Evolutionary conservation across 2,888 invertebrate genomes (phyloP).

Genomic region (Chrysolina americana): DNA sequence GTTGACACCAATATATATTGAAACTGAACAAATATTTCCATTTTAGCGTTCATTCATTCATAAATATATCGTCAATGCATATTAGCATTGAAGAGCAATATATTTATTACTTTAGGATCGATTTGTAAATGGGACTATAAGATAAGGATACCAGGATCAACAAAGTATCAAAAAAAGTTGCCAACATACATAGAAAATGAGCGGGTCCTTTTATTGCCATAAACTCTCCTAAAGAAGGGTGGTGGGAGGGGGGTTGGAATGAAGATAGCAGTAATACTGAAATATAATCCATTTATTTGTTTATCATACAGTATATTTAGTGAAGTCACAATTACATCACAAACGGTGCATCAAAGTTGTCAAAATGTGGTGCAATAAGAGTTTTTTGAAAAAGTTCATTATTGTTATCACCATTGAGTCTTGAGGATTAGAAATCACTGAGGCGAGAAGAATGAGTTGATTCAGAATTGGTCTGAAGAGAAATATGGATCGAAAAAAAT

Average conservation of each 20-base stretch:
- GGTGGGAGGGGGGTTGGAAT: background rate
- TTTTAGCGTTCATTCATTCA: no score
- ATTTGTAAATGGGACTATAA: no score
- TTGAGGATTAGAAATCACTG: background rate
- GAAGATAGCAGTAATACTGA: slow-evolving; percentile 37
- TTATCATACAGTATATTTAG: slow-evolving; percentile 36
- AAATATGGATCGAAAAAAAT: background rate
- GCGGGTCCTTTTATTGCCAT: no score
- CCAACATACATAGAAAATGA: no score
- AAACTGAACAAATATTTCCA: no score
- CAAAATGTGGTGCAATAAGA: slow-evolving; percentile 45
- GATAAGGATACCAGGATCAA: no score
- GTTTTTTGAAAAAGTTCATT: slow-evolving; percentile 26
- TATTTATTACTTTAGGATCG: no score
- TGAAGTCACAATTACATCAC: slow-evolving; percentile 51
- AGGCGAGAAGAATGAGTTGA: background rate
- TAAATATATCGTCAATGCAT: no score
- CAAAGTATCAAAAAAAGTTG: no score
- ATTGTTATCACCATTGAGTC: background rate
- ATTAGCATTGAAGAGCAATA: no score
- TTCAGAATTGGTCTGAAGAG: background rate
- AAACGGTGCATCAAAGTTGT: slow-evolving; percentile 45
- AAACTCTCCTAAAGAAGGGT: no score
- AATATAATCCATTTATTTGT: slow-evolving; percentile 45
- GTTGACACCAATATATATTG: no score